phyloP scores from a whole-genome alignment of 2,797 vertebrate species.

The Coranthus polyacanthus region DNA sequence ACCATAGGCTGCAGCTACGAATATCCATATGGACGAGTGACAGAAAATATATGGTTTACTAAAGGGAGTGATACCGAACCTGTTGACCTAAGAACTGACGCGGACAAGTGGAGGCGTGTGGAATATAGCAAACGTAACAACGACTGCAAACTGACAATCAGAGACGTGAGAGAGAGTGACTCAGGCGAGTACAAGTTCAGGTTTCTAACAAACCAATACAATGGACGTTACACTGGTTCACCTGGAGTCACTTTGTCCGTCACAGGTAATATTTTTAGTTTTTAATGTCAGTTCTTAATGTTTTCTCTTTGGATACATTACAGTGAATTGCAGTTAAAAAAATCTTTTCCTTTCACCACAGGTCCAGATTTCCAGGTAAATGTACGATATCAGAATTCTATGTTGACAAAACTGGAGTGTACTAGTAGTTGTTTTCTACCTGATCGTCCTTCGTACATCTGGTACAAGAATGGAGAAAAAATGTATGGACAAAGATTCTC shows the following conservation, averaged over 20 bases:
- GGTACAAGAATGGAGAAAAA: conserved; percentile 13
- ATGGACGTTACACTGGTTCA: not conserved
- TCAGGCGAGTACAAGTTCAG: conserved; percentile 44
- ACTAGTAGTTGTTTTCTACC: not conserved
- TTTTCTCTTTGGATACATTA: no score
- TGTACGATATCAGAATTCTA: accelerated
- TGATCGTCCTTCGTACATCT: not conserved
- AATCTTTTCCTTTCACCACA: no score
- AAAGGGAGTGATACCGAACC: accelerated
- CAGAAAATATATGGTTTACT: no score
- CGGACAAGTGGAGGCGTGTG: conserved; percentile 24
- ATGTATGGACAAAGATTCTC: accelerated
- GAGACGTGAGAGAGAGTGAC: conserved; percentile 43
- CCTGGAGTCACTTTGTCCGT: conserved; percentile 38
- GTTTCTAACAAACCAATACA: conserved; percentile 7
- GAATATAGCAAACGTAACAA: no score
- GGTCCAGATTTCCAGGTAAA: conserved; percentile 24
- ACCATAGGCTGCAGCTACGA: not conserved
- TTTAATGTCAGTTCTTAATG: no score
- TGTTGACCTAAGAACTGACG: conserved; percentile 1
- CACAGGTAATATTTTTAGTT: conserved; percentile 43
- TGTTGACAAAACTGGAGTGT: not conserved
- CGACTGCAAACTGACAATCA: conserved; percentile 5
- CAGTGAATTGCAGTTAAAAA: no score
- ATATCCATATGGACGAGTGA: not conserved